Percentiles rank a stretch among this genome's conserved stretches.
These are phyloP conservation scores for Flexamia atlantica DNA, from an alignment of 2,888 invertebrate species.

Conservation along the genomic window DNA sequence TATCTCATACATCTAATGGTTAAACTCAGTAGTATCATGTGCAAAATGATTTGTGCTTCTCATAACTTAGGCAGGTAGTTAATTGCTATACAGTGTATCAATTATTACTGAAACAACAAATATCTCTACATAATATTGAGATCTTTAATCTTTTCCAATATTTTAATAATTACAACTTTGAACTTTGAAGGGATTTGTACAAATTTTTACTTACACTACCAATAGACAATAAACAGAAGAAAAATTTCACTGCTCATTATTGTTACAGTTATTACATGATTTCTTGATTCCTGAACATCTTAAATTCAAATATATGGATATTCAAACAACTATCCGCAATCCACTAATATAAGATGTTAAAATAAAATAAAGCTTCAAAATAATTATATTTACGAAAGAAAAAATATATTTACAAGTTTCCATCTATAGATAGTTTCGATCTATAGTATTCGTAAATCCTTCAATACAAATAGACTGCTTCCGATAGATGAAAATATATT, in stretches of 20 bases:
- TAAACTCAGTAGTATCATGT: neutral
- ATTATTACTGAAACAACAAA: too few species aligned
- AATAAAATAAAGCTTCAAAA: neutral
- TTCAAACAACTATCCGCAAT: neutral
- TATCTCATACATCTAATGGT: too few species aligned
- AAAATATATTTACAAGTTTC: neutral
- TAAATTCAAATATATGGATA: neutral
- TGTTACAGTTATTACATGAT: neutral
- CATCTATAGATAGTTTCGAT: neutral
- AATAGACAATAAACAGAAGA: neutral
- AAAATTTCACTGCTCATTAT: neutral
- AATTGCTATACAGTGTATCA: too few species aligned
- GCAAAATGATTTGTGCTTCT: neutral
- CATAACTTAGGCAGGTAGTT: too few species aligned
- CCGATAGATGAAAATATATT: conserved; percentile 1
- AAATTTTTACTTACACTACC: too few species aligned
- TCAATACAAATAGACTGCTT: conserved; percentile 4
- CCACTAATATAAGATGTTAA: neutral
- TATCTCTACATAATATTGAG: too few species aligned
- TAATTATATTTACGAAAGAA: neutral
- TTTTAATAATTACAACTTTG: too few species aligned
- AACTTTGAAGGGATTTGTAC: too few species aligned
- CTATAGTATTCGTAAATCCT: neutral
- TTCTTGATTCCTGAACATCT: neutral
- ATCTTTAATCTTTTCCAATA: too few species aligned